phyloP scores from a whole-genome alignment of 2,888 invertebrate genomes.

The Priocnemis perturbator region DNA sequence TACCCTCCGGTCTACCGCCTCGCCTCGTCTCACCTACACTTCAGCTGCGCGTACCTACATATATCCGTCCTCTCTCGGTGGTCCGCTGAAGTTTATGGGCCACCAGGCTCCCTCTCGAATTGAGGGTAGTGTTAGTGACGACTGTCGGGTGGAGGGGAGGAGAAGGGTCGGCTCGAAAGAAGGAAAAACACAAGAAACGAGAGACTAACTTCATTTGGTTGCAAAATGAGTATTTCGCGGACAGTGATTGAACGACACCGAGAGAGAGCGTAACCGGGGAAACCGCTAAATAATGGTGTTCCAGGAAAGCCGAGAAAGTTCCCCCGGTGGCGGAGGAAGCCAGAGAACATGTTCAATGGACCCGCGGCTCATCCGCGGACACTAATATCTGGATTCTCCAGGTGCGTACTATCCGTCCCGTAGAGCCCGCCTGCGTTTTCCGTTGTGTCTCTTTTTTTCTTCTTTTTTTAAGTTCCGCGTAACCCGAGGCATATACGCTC shows the following conservation, averaged over 20 bases:
- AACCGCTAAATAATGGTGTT: slow-evolving; percentile 33
- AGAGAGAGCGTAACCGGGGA: slow-evolving; percentile 22
- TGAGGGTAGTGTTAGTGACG: neutral
- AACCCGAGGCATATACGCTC: too few species aligned
- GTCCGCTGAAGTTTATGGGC: slow-evolving; percentile 16
- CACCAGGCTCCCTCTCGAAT: neutral
- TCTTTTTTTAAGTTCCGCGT: neutral
- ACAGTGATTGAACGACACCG: slow-evolving; percentile 41
- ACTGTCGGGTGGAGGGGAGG: neutral
- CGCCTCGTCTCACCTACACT: neutral
- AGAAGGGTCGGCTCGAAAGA: neutral
- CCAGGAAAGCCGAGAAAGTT: slow-evolving; percentile 10
- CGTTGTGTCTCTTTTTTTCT: slow-evolving; percentile 38
- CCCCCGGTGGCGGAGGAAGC: too few species aligned
- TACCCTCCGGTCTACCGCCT: slow-evolving; percentile 27
- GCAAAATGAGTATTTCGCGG: slow-evolving; percentile 35
- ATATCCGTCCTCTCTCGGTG: slow-evolving; percentile 3
- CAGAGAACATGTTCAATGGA: slow-evolving; percentile 18
- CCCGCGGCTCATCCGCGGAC: neutral
- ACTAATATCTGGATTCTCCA: neutral
- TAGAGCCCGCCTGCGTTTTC: slow-evolving; percentile 35
- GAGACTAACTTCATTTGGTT: slow-evolving; percentile 42
- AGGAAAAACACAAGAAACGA: slow-evolving; percentile 22
- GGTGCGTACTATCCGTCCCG: slow-evolving; percentile 8
- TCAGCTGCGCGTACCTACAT: too few species aligned